phyloP scores from a whole-genome alignment of 2,797 vertebrate genomes.

The Poeciliopsis paucimaculata region DNA sequence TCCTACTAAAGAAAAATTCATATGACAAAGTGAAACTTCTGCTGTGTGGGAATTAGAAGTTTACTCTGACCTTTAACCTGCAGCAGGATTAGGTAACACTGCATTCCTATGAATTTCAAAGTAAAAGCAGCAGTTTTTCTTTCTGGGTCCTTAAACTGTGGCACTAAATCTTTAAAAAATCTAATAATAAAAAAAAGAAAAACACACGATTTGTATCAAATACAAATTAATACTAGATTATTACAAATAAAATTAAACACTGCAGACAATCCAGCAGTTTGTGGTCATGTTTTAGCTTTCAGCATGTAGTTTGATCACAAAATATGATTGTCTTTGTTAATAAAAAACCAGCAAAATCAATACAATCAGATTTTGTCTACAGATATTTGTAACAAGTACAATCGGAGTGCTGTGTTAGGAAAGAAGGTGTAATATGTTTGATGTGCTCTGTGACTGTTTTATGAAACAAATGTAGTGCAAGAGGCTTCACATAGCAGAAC shows the following conservation, averaged over 20 bases:
- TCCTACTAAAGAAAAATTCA: neutral
- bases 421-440: neutral
- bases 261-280: conserved; percentile 9
- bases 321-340: conserved; percentile 9
- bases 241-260: neutral
- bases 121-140: neutral
- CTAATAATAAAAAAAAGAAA: neutral
- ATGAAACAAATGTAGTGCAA: neutral
- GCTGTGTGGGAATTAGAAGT: neutral
- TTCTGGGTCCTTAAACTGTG: neutral
- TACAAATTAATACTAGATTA: neutral
- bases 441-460: neutral
- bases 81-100: conserved; percentile 19
- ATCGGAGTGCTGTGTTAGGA: conserved; percentile 27
- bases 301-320: neutral
- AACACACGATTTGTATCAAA: neutral
- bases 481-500: neutral
- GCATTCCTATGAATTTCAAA: conserved; percentile 10
- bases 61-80: neutral
- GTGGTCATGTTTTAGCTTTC: neutral
- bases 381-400: conserved; percentile 12
- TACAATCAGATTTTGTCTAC: neutral
- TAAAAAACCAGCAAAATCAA: neutral
- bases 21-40: neutral
- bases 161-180: neutral